Evolutionary conservation across 2,113 vertebrate species (phyloP), one percentile per base, ranked within the genome.

Genomic region (Lutjanus erythropterus): DNA sequence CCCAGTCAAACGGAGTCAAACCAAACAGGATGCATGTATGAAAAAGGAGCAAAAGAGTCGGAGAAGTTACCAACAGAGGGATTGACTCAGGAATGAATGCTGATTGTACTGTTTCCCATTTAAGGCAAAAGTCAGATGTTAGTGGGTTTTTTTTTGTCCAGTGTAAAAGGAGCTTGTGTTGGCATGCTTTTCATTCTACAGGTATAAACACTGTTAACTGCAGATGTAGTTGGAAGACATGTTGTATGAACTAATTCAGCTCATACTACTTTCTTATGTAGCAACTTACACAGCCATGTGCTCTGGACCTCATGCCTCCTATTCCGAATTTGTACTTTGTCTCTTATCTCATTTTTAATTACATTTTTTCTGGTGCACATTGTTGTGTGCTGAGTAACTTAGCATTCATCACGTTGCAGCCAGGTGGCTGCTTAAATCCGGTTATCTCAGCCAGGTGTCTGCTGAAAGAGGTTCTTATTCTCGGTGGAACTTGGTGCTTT

Each of bases 401-500:
- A 33, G 70, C 59, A 67, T 58, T 55, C 47, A 31, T 64, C 31
- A 39, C 29, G 56, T 49, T 21, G 67, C 25, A 23, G 59, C 75
- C 86, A 84, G 81, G 83, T 87, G 83, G 82, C 60, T 60, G 35
- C 25, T 15, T 70, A 56, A 83, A 78, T 80, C 74, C 49, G 1
- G 44, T 67, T 35, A 84, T 83, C 69, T 67, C 39, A 6, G 27
- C 86, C 78, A 87, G 76, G 85, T 85, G 84, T 86, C 68, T 64
- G 37, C 56, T 0, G 7, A 76, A 67, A 80, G 61, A 33, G 15
- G 39, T 25, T 60, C 50, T 25, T 46, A 6, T 35, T 71, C 56
- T 67, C 52, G 14, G 42, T 21, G 79, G 72, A 68, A 6, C 8
- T 3, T 50, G 6, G 44, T 60, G 31, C 66, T 71, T 69, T 29